phyloP scores from a whole-genome alignment of 2,797 vertebrate genomes.

The Lacerta viridis region DNA sequence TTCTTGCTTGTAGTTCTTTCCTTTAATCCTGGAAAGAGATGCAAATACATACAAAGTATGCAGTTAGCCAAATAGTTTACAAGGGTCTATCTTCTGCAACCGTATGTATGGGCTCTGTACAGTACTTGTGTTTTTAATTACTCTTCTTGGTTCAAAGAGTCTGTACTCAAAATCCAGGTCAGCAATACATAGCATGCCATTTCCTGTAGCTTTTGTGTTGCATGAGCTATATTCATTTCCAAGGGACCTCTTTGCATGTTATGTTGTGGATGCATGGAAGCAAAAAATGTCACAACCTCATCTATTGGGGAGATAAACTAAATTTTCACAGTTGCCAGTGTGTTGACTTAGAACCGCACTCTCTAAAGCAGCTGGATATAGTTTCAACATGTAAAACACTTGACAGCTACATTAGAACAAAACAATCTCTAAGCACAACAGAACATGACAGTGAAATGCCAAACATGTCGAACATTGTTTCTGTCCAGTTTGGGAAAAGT shows the following conservation, averaged over 20 bases:
- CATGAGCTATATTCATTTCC: not conserved
- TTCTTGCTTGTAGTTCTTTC: too few relatives aligned
- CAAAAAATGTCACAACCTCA: not conserved
- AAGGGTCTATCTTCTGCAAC: not conserved
- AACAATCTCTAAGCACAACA: not conserved
- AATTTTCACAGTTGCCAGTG: conserved; percentile 10
- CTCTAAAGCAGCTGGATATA: conserved; percentile 36
- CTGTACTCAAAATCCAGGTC: not conserved
- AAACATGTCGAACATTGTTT: not conserved
- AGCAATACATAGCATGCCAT: not conserved
- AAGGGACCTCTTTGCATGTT: not conserved
- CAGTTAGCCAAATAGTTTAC: not conserved
- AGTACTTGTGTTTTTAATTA: not conserved
- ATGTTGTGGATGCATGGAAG: not conserved
- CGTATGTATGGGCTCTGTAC: too few relatives aligned
- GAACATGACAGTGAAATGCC: not conserved
- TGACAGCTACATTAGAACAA: conserved; percentile 23
- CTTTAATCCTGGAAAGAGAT: too few relatives aligned
- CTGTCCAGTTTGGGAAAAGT: not conserved
- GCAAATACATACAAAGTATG: not conserved
- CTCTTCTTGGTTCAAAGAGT: not conserved
- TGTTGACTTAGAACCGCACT: conserved; percentile 45
- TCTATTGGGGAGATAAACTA: not conserved
- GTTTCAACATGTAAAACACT: not conserved
- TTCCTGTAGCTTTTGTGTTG: not conserved